Base-by-base conservation (phyloP, 2,113 vertebrate genomes). In the Silurus asotus region DNA sequence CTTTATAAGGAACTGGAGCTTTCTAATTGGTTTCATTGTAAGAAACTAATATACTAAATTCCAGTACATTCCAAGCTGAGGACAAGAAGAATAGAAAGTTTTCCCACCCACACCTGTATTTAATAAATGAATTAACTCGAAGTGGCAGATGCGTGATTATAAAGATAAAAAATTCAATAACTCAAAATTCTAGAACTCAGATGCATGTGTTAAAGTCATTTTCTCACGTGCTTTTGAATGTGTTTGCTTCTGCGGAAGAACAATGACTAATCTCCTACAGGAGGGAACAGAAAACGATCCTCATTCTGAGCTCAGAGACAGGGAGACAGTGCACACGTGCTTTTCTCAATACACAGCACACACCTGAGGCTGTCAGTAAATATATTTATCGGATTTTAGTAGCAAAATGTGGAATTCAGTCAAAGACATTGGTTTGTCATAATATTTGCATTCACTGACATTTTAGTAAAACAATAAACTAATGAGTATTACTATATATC, bases 1-100 rank as follows among this genome's bases (percentile, higher is more conserved):
- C 49, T 81, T 86, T 84, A 76, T 45, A 59, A 77, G 70, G 56
- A 82, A 17, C 86, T 28, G 58, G 53, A 59, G 81, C 88, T 49
- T 82, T 89, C 69, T 88, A 86, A 86, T 83, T 86, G 61, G 55
- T 70, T 88, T 79, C 55, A 69, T 76, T 88, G 86, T 84, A 28
- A 83, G 75, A 56, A 74, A 51, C 49, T 49, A 74, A 51, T 23
- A 89, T 65, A 87, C 58, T 8, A 76, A 72, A 89, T 87, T 83
- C 70, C 70, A 23, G 70, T 19, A 65, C 77, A 69, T 87, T 65
- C 84, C 62, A 83, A 79, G 25, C 62, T 49, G 64, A 23, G 49
- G 55, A 89, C 79, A 51, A 25, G 59, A 53, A 11, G 53, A 75
- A 75, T 15, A 58, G 75, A 76, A 75, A 48, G 53, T 28, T 19